phyloP scores from a whole-genome alignment of 2,113 vertebrate species.

The Passerina amoena region DNA sequence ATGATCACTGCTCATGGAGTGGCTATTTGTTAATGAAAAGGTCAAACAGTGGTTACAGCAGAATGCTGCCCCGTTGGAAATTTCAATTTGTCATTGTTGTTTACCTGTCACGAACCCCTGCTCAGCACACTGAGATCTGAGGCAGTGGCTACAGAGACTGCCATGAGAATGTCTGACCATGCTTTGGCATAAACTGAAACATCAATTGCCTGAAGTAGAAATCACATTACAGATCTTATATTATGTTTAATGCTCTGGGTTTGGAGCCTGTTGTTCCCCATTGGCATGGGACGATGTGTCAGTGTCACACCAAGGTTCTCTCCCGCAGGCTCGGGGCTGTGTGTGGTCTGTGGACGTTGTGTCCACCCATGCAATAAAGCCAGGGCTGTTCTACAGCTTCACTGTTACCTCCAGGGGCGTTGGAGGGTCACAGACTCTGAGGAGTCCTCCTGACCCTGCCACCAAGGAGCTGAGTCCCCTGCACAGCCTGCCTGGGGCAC shows the following conservation, averaged over 20 bases:
- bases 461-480: background rate
- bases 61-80: background rate
- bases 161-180: background rate
- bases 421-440: background rate
- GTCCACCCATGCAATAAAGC: background rate
- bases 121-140: background rate
- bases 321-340: background rate
- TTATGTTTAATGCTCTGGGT: background rate
- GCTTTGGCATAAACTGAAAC: background rate
- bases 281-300: background rate
- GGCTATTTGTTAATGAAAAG: background rate
- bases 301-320: background rate
- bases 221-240: background rate
- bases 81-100: background rate
- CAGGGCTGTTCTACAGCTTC: background rate
- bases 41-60: background rate
- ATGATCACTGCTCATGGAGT: background rate
- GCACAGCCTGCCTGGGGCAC: background rate
- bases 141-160: background rate
- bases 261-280: constrained; percentile 55
- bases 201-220: background rate
- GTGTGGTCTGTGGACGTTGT: background rate
- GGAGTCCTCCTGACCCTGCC: background rate
- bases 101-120: background rate
- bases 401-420: background rate